Base-by-base conservation (phyloP, 1,140 invertebrate genomes). In the Papilio glaucus region DNA sequence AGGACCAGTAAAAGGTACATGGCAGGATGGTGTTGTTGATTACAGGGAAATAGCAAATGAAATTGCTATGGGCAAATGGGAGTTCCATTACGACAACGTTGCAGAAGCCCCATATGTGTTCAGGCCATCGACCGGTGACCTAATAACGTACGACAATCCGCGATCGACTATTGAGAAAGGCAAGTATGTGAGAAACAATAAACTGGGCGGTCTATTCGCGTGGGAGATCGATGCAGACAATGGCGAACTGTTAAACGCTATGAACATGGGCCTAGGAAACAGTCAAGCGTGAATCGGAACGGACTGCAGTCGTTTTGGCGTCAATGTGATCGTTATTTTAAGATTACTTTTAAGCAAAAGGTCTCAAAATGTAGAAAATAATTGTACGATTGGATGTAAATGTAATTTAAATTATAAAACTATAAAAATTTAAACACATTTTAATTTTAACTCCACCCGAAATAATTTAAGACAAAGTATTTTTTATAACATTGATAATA, bases 201-300 rank as follows among this genome's bases (percentile, higher is more conserved):
- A 92, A 69, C 80, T 92, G 1, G 90, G 90, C 10, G 90, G 90
- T 37, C 73, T 91, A 24, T 92, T 92, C 63, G 89, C 90, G 37
- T 92, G 90, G 90, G 90, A 92, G 81, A 86, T 92, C 4, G 90
- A 92, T 45, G 90, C 90, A 0, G 90, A 92, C 67, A 91, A 90
- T 73, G 90, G 90, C 39, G 89, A 91, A 61, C 80, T 92, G 29
- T 73, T 91, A 12, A 92, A 92, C 61, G 85, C 85, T n/a, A 92
- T 92, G 90, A 92, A 92, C 71, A 89, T 89, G 85, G 90, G 88
- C 29, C 78, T 92, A 1, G 90, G 90, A 0, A 92, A 92, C 63
- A 89, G 77, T 80, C 79, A 85, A 61, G 87, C 85, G 80, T 84
- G 63, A 76, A 67, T 15, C 21, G 57, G 38, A 49, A 29, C 8